Evolutionary conservation across 1,140 invertebrate species (phyloP).

Genomic region (Eubasilissa regina): DNA sequence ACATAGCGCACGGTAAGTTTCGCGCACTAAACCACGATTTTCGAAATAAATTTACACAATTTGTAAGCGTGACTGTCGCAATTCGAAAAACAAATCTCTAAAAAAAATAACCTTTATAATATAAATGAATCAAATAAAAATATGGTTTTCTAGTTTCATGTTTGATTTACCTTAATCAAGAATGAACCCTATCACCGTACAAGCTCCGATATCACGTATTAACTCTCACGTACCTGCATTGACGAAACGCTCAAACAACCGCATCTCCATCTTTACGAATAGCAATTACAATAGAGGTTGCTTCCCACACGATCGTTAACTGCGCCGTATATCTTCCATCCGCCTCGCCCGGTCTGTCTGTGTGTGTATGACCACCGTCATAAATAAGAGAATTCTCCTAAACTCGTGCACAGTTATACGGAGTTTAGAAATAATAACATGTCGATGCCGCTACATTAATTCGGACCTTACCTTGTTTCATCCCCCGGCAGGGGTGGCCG

Average conservation of each 20-base stretch:
- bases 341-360: constrained; percentile 23
- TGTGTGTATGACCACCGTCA: constrained; percentile 56
- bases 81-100: too few relatives aligned
- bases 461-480: constrained; percentile 59
- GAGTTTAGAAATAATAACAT: constrained; percentile 59
- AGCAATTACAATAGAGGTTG: constrained; percentile 73
- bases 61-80: too few relatives aligned
- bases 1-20: too few relatives aligned
- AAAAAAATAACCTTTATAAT: too few relatives aligned
- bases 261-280: constrained; percentile 70
- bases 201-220: constrained; percentile 45
- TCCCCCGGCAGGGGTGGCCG: constrained; percentile 41
- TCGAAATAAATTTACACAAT: too few relatives aligned
- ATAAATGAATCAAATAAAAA: too few relatives aligned
- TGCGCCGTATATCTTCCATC: constrained; percentile 62
- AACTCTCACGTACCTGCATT: constrained; percentile 47
- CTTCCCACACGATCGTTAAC: constrained; percentile 72
- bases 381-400: constrained; percentile 57
- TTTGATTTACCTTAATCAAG: constrained; percentile 17
- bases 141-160: background rate
- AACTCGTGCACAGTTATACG: constrained; percentile 42
- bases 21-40: too few relatives aligned
- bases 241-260: constrained; percentile 66
- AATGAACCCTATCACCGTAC: constrained; percentile 10
- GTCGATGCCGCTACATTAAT: constrained; percentile 61